These are phyloP conservation scores for Bombus huntii DNA, from an alignment of 1,140 invertebrate genomes.

Conservation along the genomic window DNA sequence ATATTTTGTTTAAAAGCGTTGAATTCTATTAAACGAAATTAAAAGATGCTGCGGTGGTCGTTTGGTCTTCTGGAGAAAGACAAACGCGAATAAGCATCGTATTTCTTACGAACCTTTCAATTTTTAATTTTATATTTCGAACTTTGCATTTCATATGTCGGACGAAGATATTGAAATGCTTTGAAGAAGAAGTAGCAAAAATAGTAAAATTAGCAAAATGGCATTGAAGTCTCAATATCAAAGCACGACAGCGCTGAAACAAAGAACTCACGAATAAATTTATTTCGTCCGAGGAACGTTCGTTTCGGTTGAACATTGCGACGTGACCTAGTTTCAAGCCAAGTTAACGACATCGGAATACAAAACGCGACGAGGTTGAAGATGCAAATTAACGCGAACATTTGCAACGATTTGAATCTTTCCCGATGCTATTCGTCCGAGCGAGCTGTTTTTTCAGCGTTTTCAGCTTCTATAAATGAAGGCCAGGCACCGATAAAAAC, in stretches of 20 bases:
- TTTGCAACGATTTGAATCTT: neutral
- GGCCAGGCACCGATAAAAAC: neutral
- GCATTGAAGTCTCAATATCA: neutral
- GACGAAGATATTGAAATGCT: neutral
- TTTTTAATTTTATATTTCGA: too few relatives aligned
- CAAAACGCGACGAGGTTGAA: constrained; percentile 39
- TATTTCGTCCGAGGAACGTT: constrained; percentile 37
- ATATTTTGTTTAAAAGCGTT: too few relatives aligned
- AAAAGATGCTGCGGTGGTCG: too few relatives aligned
- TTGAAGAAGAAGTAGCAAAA: neutral
- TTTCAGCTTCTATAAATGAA: neutral
- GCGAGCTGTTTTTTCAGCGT: neutral
- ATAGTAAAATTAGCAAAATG: too few relatives aligned
- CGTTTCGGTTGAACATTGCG: constrained; percentile 30
- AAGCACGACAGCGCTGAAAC: neutral
- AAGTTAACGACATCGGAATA: constrained; percentile 56
- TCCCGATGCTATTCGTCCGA: neutral
- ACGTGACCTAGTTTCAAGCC: constrained; percentile 41
- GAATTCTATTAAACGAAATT: too few relatives aligned
- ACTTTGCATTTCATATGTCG: too few relatives aligned
- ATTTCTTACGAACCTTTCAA: too few relatives aligned
- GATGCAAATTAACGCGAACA: constrained; percentile 43
- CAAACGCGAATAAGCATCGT: too few relatives aligned
- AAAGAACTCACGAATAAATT: constrained; percentile 32
- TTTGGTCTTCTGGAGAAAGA: too few relatives aligned